Evolutionary conservation across 2,888 invertebrate species (phyloP), one percentile per base, ranked within the genome.

Genomic region (Apamea crenata): DNA sequence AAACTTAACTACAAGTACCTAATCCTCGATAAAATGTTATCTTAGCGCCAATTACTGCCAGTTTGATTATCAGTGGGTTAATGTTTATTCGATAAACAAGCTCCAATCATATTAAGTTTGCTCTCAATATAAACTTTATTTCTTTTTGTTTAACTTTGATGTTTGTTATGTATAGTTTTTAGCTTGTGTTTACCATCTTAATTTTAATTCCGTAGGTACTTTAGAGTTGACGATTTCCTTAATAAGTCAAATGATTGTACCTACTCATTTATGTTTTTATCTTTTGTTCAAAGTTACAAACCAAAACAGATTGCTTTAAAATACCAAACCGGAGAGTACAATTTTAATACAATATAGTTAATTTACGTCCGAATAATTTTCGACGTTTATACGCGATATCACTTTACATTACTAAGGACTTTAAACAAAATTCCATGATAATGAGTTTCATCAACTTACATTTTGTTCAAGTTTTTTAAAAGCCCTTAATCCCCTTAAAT

Each of bases 401-500:
- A 29, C 6, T 61, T 61, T 16, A 0, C 16, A 61, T 53, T 71
- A 47, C 47, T 12, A 12, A 47, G 12, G 7, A 61, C 36, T 71
- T 71, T 6, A 29, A 56, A n/a, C 56, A 71, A 0, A 73, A 63
- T 10, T 61, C n/a, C 44, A 44, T 73, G 40, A 71, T n/a, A 71
- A 56, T 71, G 59, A 40, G 21, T 21, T 5, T 78, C 68, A 83
- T 81, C 50, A 83, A 81, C 73, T 78, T 70, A 44, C 69, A 16
- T 66, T 72, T 78, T 68, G 53, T 72, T 75, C 18, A 56, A 78
- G 70, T 63, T 40, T 50, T 75, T 78, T 65, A 70, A 65, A 73
- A 65, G 50, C 59, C n/a, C 67, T 78, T 63, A 32, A 32, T 32
- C 32, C 32, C 32, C 32, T 32, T 32, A 32, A 32, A 32, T 32